Evolutionary conservation across 2,888 invertebrate genomes (phyloP).

Genomic region (Dryococelus australis): DNA sequence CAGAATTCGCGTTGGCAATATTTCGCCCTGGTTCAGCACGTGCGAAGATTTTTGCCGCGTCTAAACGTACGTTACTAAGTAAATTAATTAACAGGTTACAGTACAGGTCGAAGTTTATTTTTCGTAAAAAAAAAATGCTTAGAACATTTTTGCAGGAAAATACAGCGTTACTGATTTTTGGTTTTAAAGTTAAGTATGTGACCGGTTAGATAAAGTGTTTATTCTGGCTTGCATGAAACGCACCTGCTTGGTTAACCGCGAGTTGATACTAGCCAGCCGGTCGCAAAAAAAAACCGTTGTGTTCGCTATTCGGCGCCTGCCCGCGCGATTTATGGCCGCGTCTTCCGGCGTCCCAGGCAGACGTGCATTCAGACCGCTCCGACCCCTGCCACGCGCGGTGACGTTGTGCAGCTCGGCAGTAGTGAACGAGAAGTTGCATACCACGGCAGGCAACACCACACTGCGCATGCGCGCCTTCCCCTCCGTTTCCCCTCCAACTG

Average conservation of each 20-base stretch:
- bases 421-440: neutral
- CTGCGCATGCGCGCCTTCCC: slow-evolving; percentile 20
- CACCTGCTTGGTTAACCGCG: neutral
- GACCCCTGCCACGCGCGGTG: neutral
- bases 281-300: no score
- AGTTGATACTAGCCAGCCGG: no score
- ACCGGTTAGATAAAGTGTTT: no score
- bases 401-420: neutral
- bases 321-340: no score
- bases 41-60: neutral
- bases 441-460: neutral
- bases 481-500: neutral
- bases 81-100: no score
- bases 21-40: neutral
- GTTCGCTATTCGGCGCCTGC: no score
- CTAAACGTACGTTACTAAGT: no score
- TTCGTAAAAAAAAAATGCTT: no score
- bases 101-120: no score
- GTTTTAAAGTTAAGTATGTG: no score
- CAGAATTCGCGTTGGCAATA: neutral
- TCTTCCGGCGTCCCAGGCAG: neutral
- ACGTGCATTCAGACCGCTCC: neutral
- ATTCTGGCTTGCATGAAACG: neutral
- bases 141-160: no score
- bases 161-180: no score